Evolutionary conservation across 2,797 vertebrate species (phyloP).

Genomic region (Dallia pectoralis): DNA sequence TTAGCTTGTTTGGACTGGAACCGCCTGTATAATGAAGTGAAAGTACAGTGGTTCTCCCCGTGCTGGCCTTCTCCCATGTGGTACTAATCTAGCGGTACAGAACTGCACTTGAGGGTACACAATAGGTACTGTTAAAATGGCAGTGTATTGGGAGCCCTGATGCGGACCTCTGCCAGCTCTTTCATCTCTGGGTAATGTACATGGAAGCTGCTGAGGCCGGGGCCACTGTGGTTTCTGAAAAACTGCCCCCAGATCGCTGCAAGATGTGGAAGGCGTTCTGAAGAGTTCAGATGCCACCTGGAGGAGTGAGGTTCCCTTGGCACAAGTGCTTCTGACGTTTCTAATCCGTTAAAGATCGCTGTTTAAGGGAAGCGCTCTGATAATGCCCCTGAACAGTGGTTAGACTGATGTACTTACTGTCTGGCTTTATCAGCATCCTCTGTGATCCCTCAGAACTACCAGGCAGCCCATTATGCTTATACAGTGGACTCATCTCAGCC

Average conservation of each 20-base stretch:
- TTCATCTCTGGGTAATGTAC: conserved; percentile 38
- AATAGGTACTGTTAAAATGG: conserved; percentile 55
- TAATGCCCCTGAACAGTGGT: conserved; percentile 23
- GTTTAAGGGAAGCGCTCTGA: conserved; percentile 41
- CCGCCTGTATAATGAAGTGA: conserved; percentile 52
- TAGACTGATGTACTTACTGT: conserved; percentile 33
- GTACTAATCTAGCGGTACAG: conserved; percentile 54
- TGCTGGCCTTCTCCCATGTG: conserved; percentile 56
- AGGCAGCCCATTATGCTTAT: conserved; percentile 1
- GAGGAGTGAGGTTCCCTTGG: conserved; percentile 22
- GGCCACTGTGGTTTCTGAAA: conserved; percentile 28
- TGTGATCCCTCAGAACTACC: conserved; percentile 20
- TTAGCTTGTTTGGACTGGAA: conserved; percentile 38
- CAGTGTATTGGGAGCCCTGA: conserved; percentile 29
- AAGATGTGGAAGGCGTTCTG: conserved; percentile 39
- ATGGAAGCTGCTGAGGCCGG: conserved; percentile 22
- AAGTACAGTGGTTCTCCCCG: conserved; percentile 60
- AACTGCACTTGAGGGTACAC: conserved; percentile 49
- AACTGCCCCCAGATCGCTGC: conserved; percentile 34
- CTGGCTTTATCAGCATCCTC: conserved; percentile 16
- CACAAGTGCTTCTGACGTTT: conserved; percentile 47
- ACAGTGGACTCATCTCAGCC: background rate
- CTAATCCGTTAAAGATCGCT: conserved; percentile 42
- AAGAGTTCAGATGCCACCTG: conserved; percentile 7
- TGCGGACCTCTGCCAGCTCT: conserved; percentile 29